These are phyloP conservation scores for Lydus trimaculatus DNA, from an alignment of 2,888 invertebrate species.

Conservation along the genomic window DNA sequence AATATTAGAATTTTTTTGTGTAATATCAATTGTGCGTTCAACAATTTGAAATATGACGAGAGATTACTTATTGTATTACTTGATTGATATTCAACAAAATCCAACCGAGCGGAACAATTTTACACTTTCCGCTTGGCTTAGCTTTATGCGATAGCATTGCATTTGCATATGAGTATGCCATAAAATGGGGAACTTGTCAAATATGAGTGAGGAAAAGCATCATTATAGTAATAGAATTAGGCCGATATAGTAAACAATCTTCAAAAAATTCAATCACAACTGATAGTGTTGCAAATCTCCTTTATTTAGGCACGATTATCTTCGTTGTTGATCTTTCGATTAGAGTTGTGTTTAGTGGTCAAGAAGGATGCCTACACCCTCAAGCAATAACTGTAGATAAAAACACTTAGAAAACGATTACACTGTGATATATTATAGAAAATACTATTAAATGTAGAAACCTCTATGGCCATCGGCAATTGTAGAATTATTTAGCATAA, in stretches of 20 bases:
- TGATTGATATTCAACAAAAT: slow-evolving; percentile 9
- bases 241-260: neutral
- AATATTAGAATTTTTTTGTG: neutral
- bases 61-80: neutral
- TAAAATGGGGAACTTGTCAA: neutral
- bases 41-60: neutral
- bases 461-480: no score
- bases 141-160: neutral
- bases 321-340: no score
- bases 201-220: neutral
- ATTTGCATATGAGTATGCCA: slow-evolving; percentile 8
- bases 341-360: no score
- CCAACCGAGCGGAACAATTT: slow-evolving; percentile 13
- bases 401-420: no score
- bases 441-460: no score
- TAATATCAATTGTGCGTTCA: neutral
- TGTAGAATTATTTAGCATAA: no score
- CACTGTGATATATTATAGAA: no score
- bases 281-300: no score
- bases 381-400: no score
- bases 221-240: neutral
- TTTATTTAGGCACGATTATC: no score
- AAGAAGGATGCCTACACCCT: no score
- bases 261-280: neutral
- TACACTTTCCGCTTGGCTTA: slow-evolving; percentile 7